Base-by-base conservation (phyloP, 92 coral and sea anemone species). In the Porites divaricata region DNA sequence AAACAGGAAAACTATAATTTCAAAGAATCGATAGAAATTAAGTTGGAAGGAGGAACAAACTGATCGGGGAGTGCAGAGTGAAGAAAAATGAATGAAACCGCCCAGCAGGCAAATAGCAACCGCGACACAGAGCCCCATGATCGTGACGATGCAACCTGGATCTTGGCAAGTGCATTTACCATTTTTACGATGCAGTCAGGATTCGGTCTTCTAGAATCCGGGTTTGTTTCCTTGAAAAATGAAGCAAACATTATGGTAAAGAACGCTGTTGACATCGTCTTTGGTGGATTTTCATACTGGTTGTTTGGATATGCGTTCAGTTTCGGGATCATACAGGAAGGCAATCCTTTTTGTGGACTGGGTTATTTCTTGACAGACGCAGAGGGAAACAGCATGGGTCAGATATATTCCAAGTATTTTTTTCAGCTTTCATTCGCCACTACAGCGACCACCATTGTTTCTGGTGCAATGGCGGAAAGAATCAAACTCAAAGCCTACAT, bases 101-200 rank as follows among this genome's bases (percentile, higher is more conserved):
- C 45, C 7, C 45, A 35, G 45, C 45, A 35, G 45, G 45, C 5
- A 35, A 35, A 35, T 35, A 35, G 45, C 6, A 35, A 35, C 45
- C 5, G 45, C 45, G 6, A 35, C 45, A 35, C 45, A 35, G 45
- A 35, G 4, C 45, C 6, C 0, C 45, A 35, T 35, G 45, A 4
- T 6, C 45, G 4, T 35, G 93, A 84, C 66, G 95, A 92, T 77
- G 95, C 95, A 5, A 92, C 94, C n/a, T 92, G 93, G 95, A 92
- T 92, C 48, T 69, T 92, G 28, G 90, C 95, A 0, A 90, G 93
- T 72, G 95, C 95, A 1, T 92, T 92, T 57, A 92, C 90, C n/a
- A 90, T 92, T 76, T 92, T 92, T 79, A 92, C 95, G 17, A 92
- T 92, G 95, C 95, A 92, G 79, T 92, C 95, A 1, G 95, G 95